Percentiles rank a stretch among this genome's conserved stretches.
Evolutionary conservation across 2,113 vertebrate species (phyloP).

Genomic region (Scopus umbretta): DNA sequence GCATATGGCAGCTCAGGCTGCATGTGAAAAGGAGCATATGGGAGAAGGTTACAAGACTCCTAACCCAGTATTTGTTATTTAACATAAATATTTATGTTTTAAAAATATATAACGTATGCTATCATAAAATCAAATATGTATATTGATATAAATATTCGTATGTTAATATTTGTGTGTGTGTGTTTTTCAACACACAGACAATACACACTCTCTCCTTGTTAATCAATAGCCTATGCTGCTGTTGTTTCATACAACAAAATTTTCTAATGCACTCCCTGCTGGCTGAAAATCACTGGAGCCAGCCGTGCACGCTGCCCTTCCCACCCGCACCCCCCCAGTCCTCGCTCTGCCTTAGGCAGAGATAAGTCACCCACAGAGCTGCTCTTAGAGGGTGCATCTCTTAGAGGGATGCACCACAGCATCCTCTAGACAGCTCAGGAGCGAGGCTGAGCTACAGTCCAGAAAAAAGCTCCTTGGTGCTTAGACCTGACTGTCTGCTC

Average conservation of each 20-base stretch:
- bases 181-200: not conserved
- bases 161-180: not conserved
- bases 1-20: not conserved
- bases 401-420: not conserved
- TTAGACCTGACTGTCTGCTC: not conserved
- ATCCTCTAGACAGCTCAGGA: not conserved
- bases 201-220: not conserved
- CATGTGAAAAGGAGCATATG: not conserved
- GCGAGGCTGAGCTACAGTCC: accelerated
- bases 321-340: accelerated
- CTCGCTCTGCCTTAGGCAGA: not conserved
- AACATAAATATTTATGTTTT: not conserved
- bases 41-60: not conserved
- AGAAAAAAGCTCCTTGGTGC: not conserved
- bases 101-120: not conserved
- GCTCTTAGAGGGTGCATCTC: not conserved
- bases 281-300: not conserved
- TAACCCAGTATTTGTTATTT: not conserved
- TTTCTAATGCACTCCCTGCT: not conserved
- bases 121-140: not conserved
- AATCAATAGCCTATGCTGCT: not conserved
- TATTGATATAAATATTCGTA: not conserved
- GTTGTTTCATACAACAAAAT: not conserved
- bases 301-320: not conserved
- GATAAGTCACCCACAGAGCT: no score